phyloP scores from a whole-genome alignment of 2,113 vertebrate species.

The Dicaeum eximium region DNA sequence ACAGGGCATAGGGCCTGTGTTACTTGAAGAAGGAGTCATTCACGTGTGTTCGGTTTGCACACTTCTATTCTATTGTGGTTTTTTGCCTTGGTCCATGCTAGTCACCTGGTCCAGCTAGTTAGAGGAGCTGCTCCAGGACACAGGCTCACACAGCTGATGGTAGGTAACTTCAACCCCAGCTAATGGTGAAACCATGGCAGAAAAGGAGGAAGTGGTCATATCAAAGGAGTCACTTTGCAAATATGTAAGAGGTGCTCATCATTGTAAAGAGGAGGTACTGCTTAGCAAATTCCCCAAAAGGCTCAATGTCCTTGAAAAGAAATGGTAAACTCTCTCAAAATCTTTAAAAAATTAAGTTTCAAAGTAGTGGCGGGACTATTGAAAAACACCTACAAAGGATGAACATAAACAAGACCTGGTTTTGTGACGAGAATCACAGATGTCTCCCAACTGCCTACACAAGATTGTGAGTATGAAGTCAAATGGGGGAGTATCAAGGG shows the following conservation, averaged over 20 bases:
- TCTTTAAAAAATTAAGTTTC: not conserved
- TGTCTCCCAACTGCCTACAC: not conserved
- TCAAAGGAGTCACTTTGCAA: not conserved
- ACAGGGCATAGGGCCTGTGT: not conserved
- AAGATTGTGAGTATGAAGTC: not conserved
- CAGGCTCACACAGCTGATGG: not conserved
- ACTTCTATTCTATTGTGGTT: fast-evolving
- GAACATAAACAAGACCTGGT: not conserved
- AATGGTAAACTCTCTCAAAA: not conserved
- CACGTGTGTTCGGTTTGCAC: not conserved
- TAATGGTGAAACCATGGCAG: not conserved
- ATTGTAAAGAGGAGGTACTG: not conserved
- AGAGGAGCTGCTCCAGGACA: not conserved
- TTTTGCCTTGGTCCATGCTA: not conserved
- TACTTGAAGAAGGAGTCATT: not conserved
- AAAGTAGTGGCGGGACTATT: not conserved
- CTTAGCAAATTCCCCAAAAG: not conserved
- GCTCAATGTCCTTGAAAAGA: not conserved
- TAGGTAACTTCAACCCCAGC: not conserved
- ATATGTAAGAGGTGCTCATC: not conserved
- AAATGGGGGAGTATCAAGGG: not conserved
- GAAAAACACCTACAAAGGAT: not conserved
- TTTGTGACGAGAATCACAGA: not conserved
- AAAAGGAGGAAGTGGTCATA: not conserved
- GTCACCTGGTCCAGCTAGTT: not conserved